Conservation (phyloP, 2,113 vertebrate genomes). For the Gorsachius goisagi region DNA sequence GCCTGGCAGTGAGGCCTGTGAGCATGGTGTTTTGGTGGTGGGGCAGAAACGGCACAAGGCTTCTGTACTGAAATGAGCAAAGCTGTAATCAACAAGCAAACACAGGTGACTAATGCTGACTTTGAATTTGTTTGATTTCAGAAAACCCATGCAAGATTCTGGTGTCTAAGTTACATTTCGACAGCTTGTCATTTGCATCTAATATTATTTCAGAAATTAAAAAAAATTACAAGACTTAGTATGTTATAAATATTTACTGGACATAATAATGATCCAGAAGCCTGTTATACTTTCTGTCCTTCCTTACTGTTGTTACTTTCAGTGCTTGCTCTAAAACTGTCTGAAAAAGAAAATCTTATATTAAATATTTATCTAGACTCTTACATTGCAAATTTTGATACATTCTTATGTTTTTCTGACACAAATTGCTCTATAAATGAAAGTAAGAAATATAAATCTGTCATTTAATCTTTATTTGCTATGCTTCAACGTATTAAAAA, state of each 20-base stretch:
- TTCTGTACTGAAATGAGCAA: not conserved
- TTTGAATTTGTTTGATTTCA: not conserved
- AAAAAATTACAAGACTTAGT: not conserved
- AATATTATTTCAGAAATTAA: not conserved
- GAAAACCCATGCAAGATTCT: not conserved
- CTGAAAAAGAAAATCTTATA: not conserved
- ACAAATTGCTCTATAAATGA: not conserved
- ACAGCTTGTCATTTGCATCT: not conserved
- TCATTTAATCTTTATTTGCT: not conserved
- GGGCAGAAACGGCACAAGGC: not conserved
- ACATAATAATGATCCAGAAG: not conserved
- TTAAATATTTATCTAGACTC: not conserved
- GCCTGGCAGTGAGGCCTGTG: not conserved
- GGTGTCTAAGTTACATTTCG: not conserved
- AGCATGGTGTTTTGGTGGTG: accelerated
- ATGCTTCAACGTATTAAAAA: not conserved
- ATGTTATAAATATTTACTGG: not conserved
- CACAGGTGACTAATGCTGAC: not conserved
- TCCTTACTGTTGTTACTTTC: not conserved
- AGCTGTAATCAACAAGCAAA: not conserved
- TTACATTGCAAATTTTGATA: not conserved
- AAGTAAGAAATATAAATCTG: not conserved
- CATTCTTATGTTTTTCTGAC: not conserved
- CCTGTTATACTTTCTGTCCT: not conserved
- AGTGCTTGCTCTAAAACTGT: not conserved